Evolutionary conservation across 2,888 invertebrate genomes (phyloP), one percentile per base, ranked within the genome.

Genomic region (Sipunculus nudus): DNA sequence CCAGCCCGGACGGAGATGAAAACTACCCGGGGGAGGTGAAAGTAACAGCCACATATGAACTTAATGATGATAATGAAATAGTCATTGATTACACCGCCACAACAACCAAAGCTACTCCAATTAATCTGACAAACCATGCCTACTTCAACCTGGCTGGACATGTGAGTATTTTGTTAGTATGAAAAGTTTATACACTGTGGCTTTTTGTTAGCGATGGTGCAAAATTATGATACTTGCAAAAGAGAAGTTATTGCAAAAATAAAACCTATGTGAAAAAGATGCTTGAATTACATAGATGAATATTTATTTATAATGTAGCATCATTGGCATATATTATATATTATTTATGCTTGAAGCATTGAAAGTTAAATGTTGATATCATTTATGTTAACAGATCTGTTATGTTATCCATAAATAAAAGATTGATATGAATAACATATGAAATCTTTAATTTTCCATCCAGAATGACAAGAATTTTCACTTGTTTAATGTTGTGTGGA

Each of bases 61-160:
- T 95, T 23, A 88, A 88, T 28, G 88, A 91, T 65, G 73, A 77
- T 26, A 92, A 94, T 78, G 88, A 89, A 62, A 85, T 97, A 41
- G 85, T 88, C 61, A 88, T 96, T 4, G 87, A 89, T 63, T 93
- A 92, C 87, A 88, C 86, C 67, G 93, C 92, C 21, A 88, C 88
- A 2, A 88, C 91, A 2, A 90, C 89, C 10, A 91, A 91, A 77
- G 88, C 92, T 0, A 96, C 95, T 0, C 89, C 91, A 16, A 86
- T 96, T 63, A 96, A 93, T 82, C 84, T 97, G 57, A 94, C 94
- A 47, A 92, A 92, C 81, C 91, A 95, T 77, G 89, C 92, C 1
- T 96, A 92, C 82, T 96, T 96, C 84, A 97, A 97, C 85, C 87
- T 97, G 40, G 93, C 90, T 49, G 96, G 96, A 8, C 78, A 90